Base-by-base conservation (phyloP, 2,113 vertebrate species). In the Mus pahari region DNA sequence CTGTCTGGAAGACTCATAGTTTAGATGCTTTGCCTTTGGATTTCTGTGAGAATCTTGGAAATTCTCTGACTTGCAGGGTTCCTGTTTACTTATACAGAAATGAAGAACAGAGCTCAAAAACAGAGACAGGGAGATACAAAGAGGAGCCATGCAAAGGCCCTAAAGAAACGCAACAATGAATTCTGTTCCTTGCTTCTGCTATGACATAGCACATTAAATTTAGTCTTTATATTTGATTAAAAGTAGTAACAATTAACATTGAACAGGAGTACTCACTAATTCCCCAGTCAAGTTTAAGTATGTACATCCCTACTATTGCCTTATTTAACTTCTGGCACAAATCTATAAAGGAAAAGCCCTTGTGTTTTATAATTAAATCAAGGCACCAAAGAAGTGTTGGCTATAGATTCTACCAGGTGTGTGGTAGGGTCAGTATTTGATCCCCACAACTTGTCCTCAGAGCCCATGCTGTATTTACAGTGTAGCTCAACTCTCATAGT, bases 21-120 rank as follows among this genome's bases (percentile, higher is more conserved):
- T 92, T 79, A 96, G 91, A 92, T 77, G 71, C 13, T 84, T 94
- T 90, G 53, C 26, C 53, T 95, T 84, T 79, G 42, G 60, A 33
- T 74, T 74, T 90, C 74, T 94, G 0, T 39, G 20, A 19, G 7
- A 84, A 42, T 92, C 31, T 73, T 94, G 11, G 64, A 86, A 95
- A 92, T 45, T 81, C 45, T 78, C 26, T 45, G 62, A 42, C 36
- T 77, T 26, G 68, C 77, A 48, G 36, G 11, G 1, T 64, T 48
- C 86, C 39, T 94, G 6, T 22, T 86, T 89, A 16, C 16, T 64
- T 90, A n/a, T 1, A 26, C 0, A 68, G 62, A 79, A 90, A 83
- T 58, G 87, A 79, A 87, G 26, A 70, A 8, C 3, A 81, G 3
- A 83, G 28, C 55, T 2, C 33, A 93, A 92, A 74, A 33, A 50